Conservation (phyloP, 2,113 vertebrate genomes). For the Probosciger aterrimus region DNA sequence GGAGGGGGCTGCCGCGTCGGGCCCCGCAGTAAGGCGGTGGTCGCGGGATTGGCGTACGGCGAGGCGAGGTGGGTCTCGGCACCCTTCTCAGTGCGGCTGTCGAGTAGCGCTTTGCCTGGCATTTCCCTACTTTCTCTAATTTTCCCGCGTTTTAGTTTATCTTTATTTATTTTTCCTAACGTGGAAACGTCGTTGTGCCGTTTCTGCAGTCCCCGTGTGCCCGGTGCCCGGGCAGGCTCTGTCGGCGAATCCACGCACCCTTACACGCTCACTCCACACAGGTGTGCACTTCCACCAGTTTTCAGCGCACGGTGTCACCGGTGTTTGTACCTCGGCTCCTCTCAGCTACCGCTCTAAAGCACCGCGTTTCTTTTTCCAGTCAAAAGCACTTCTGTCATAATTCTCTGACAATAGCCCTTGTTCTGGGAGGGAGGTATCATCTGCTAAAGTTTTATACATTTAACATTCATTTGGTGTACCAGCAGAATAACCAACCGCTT, state of each 20-base stretch:
- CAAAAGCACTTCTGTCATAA: neutral
- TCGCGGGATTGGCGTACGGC: neutral
- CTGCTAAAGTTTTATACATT: neutral
- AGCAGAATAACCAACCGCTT: neutral
- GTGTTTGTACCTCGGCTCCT: neutral
- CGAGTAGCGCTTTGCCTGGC: neutral
- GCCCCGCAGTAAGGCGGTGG: neutral
- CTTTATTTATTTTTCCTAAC: neutral
- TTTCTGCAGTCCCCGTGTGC: neutral
- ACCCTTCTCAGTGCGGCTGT: neutral
- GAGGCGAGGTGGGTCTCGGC: neutral
- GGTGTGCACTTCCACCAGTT: constrained; percentile 71
- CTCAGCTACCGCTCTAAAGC: neutral
- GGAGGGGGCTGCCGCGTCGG: neutral
- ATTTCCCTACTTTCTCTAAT: neutral
- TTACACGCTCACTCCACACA: constrained; percentile 64
- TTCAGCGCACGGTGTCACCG: constrained; percentile 27
- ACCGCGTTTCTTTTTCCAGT: neutral
- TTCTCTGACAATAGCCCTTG: neutral
- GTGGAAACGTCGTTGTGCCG: neutral
- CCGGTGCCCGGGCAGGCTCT: neutral
- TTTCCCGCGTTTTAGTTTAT: neutral
- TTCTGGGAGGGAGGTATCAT: neutral
- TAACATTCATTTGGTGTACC: neutral
- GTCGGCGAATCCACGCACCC: neutral